Base-by-base conservation (phyloP, 2,113 vertebrate species). In the Periophthalmodon schlosseri region DNA sequence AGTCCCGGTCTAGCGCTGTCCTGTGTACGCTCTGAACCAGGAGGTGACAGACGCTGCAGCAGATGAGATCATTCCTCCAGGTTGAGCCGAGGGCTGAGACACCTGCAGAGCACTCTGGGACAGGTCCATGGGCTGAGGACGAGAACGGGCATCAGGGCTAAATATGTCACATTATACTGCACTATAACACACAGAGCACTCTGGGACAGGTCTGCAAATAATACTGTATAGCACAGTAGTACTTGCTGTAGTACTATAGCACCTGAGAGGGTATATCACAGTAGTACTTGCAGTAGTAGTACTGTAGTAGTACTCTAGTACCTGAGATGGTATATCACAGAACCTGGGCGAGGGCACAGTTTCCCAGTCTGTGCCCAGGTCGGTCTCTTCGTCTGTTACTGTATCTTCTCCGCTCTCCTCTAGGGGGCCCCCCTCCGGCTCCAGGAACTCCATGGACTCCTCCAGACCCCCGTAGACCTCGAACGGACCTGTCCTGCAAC, bases 281-380 rank as follows among this genome's bases (percentile, higher is more conserved):
- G 7, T n/a, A 9, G 1, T n/a, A 56, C 5, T 18, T 16, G 18
- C n/a, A 20, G 5, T 16, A 11, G 15, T 2, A 33, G 13, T 33
- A 34, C 14, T 33, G 5, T 16, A 11, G 15, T 2, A 33, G 13
- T 33, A 34, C 14, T 33, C 24, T 5, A 12, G 2, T 79, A 91
- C 91, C 89, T 92, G 98, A 0, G 98, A 99, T 5, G 97, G 98
- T 88, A 99, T 99, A n/a, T 99, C 98, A 16, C 96, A 99, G 88
- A 99, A 99, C 2, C 96, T 93, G 0, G 97, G 97, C 78, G 97
- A 99, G 0, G 98, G 98, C 76, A 99, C 94, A 1, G 98, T 99
- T 94, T 99, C 98, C 97, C 97, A 99, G 93, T 99, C 97, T 0
- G 95, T 98, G 66, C 98, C 98, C 46, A 99, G 92, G 92, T 99